Evolutionary conservation across 2,797 vertebrate species (phyloP).

Genomic region (Gymnodraco acuticeps): DNA sequence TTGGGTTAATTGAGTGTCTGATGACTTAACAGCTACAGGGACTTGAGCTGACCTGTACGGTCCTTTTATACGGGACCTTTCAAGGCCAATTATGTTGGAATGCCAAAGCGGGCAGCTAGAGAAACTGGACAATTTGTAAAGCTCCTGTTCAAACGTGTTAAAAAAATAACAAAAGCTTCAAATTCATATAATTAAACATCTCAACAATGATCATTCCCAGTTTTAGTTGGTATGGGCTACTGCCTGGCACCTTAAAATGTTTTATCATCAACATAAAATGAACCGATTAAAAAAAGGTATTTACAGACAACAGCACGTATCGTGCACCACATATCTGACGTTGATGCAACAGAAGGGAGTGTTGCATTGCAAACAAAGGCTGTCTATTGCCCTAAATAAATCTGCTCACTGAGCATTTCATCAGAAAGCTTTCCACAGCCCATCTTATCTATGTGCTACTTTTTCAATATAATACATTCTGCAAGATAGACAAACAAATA

Average conservation of each 20-base stretch:
- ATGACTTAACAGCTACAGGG: constrained; percentile 60
- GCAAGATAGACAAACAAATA: constrained; percentile 1
- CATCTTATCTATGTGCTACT: constrained; percentile 14
- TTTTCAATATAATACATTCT: constrained; percentile 26
- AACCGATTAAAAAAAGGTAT: constrained; percentile 39
- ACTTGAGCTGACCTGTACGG: constrained; percentile 58
- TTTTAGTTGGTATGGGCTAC: constrained; percentile 34
- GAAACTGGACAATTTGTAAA: constrained; percentile 31
- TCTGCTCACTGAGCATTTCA: constrained; percentile 55
- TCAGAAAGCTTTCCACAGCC: constrained; percentile 22
- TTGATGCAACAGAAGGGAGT: constrained; percentile 48
- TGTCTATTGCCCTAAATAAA: constrained; percentile 54
- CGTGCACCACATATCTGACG: neutral
- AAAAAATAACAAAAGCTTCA: constrained; percentile 23
- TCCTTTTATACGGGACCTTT: constrained; percentile 61
- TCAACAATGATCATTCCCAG: constrained; percentile 6
- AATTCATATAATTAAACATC: neutral
- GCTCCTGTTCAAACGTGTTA: constrained; percentile 46
- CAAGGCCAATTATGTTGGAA: constrained; percentile 73
- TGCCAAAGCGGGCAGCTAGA: constrained; percentile 45
- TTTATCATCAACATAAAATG: constrained; percentile 24
- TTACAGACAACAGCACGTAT: constrained; percentile 26
- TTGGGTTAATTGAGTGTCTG: constrained; percentile 68
- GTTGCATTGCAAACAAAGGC: constrained; percentile 51
- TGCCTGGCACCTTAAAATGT: constrained; percentile 12